A percentile compares a stretch with the other conserved stretches of the same genome.
Evolutionary conservation across 2,797 vertebrate genomes (phyloP).

Genomic region (Echiichthys vipera): DNA sequence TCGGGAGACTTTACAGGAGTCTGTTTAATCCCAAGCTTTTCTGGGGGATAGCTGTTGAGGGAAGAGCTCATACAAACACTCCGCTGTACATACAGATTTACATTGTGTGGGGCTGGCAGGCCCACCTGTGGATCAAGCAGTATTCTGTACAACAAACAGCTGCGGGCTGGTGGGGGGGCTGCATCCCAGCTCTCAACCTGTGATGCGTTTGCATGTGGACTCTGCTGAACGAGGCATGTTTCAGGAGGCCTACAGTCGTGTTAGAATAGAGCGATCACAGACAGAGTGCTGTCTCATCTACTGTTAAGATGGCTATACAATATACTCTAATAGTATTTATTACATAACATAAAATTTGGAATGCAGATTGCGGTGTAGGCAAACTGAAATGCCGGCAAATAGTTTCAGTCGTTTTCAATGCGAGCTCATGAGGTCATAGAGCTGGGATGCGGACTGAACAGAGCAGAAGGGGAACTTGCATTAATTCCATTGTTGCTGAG

Average conservation of each 20-base stretch:
- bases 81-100: slow-evolving; percentile 83
- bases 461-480: slow-evolving; percentile 5
- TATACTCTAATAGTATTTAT: slow-evolving; percentile 37
- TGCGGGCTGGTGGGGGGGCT: background rate
- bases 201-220: slow-evolving; percentile 9
- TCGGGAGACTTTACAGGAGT: slow-evolving; percentile 69
- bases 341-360: slow-evolving; percentile 53
- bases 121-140: slow-evolving; percentile 36
- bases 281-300: slow-evolving; percentile 15
- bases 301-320: slow-evolving; percentile 29
- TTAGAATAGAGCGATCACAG: slow-evolving; percentile 39
- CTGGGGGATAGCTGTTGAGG: slow-evolving; percentile 53
- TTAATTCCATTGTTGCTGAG: slow-evolving; percentile 24
- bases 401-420: slow-evolving; percentile 18
- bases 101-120: slow-evolving; percentile 56
- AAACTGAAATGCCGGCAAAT: slow-evolving; percentile 17
- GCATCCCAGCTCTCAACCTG: slow-evolving; percentile 38
- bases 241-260: slow-evolving; percentile 24
- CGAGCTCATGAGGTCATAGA: slow-evolving; percentile 18
- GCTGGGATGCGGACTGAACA: slow-evolving; percentile 32
- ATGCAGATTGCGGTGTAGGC: slow-evolving; percentile 53
- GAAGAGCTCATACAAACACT: slow-evolving; percentile 79
- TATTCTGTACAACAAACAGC: slow-evolving; percentile 57
- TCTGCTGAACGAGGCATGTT: background rate
- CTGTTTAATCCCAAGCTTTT: slow-evolving; percentile 77